Evolutionary conservation across 2,113 vertebrate species (phyloP).

Genomic region (Dipodomys spectabilis): DNA sequence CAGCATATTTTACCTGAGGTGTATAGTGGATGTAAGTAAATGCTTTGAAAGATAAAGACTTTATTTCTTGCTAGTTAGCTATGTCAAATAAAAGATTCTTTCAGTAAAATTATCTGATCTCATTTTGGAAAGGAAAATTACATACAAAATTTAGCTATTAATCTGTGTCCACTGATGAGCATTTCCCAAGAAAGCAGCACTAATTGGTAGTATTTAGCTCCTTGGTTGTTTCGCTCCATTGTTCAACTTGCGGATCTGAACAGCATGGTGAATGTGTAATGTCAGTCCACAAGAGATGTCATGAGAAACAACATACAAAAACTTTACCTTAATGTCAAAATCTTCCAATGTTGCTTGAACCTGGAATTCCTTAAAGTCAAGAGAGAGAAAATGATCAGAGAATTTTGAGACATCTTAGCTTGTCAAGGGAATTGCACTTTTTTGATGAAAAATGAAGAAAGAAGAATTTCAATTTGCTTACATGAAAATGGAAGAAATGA

Average conservation of each 20-base stretch:
- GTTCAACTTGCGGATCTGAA: not conserved
- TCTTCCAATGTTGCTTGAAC: not conserved
- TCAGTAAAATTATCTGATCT: not conserved
- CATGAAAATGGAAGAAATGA: not conserved
- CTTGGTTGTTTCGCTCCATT: not conserved
- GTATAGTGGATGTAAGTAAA: not conserved
- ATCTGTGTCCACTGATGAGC: not conserved
- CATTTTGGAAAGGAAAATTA: not conserved
- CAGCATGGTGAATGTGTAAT: conserved; percentile 2
- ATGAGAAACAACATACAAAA: not conserved
- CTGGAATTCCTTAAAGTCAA: conserved; percentile 4
- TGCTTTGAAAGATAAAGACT: not conserved
- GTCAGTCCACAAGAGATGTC: not conserved
- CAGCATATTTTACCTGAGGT: conserved; percentile 32
- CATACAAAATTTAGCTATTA: not conserved
- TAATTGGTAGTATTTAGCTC: not conserved
- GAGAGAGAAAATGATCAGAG: not conserved
- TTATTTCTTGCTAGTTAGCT: not conserved
- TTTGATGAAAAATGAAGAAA: not conserved
- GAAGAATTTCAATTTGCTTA: not conserved
- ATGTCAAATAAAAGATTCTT: not conserved
- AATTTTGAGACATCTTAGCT: not conserved
- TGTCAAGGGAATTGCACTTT: not conserved
- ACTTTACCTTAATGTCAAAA: not conserved
- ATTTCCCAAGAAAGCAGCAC: not conserved